These are phyloP conservation scores for Sarcophaga peregrina DNA, from an alignment of 1,140 invertebrate species.

Conservation along the genomic window DNA sequence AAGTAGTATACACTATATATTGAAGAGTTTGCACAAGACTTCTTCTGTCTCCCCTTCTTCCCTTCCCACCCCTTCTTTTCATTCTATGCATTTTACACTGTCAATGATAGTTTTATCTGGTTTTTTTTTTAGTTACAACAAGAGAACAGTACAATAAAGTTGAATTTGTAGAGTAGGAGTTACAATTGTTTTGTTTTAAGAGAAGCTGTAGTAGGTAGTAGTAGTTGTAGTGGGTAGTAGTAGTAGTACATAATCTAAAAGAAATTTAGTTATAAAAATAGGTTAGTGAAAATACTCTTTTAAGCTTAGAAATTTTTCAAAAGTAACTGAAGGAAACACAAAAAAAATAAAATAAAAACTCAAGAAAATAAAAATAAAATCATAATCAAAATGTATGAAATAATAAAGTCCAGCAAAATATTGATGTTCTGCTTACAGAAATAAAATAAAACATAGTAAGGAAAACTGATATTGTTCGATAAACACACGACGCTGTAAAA, in stretches of 20 bases:
- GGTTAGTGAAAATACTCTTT: conserved; percentile 58
- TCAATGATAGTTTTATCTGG: too few species aligned
- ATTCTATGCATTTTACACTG: too few species aligned
- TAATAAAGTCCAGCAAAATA: conserved; percentile 13
- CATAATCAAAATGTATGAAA: neutral
- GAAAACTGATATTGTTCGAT: neutral
- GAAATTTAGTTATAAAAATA: conserved; percentile 66
- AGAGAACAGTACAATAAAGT: neutral
- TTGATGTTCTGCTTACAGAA: neutral
- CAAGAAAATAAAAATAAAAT: conserved; percentile 20
- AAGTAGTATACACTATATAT: too few species aligned
- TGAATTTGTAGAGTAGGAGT: neutral
- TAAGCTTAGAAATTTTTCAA: conserved; percentile 48
- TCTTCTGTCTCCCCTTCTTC: too few species aligned
- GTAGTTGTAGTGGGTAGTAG: conserved; percentile 56
- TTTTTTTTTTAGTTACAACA: too few species aligned
- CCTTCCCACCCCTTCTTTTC: too few species aligned
- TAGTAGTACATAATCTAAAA: conserved; percentile 55
- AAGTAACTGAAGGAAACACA: conserved; percentile 41
- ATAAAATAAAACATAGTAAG: neutral
- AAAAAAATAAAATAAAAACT: conserved; percentile 38
- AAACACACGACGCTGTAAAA: neutral
- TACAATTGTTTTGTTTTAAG: neutral
- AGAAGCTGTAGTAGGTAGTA: conserved; percentile 44
- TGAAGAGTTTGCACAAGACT: too few species aligned